These are phyloP conservation scores for Myotis yumanensis DNA, from an alignment of 2,113 vertebrate genomes.

Conservation along the genomic window DNA sequence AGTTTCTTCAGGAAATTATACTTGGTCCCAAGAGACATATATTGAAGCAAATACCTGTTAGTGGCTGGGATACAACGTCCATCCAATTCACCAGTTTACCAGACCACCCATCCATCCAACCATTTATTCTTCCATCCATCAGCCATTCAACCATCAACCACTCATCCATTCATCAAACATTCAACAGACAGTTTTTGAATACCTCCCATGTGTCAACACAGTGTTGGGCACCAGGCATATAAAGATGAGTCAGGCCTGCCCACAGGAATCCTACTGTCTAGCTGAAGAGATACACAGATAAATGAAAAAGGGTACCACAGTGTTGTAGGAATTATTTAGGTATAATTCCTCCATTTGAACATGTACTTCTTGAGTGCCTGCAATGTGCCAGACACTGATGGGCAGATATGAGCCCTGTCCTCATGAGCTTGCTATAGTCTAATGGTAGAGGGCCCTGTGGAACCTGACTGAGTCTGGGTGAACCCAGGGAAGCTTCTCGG, in stretches of 20 bases:
- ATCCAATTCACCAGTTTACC: not conserved
- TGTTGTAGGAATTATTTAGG: not conserved
- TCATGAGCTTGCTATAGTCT: not conserved
- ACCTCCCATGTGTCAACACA: not conserved
- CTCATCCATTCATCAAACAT: slow-evolving; percentile 20
- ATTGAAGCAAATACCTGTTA: slow-evolving; percentile 26
- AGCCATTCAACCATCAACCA: not conserved
- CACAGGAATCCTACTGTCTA: not conserved
- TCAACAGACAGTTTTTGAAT: not conserved
- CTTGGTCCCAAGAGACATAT: not conserved
- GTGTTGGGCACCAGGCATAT: not conserved
- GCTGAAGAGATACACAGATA: not conserved
- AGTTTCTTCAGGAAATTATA: slow-evolving; percentile 2
- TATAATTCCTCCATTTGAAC: not conserved
- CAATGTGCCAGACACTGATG: not conserved
- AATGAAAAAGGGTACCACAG: not conserved
- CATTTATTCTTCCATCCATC: not conserved
- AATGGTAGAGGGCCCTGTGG: not conserved
- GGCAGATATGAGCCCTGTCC: not conserved
- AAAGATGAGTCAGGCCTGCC: not conserved
- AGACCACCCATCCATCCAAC: not conserved
- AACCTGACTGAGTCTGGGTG: not conserved
- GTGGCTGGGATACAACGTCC: not conserved
- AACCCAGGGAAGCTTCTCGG: slow-evolving; percentile 6
- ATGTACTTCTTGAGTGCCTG: not conserved